Evolutionary conservation across 2,888 invertebrate species (phyloP), one percentile per base, ranked within the genome.

Genomic region (Leptopilina drosophilae): DNA sequence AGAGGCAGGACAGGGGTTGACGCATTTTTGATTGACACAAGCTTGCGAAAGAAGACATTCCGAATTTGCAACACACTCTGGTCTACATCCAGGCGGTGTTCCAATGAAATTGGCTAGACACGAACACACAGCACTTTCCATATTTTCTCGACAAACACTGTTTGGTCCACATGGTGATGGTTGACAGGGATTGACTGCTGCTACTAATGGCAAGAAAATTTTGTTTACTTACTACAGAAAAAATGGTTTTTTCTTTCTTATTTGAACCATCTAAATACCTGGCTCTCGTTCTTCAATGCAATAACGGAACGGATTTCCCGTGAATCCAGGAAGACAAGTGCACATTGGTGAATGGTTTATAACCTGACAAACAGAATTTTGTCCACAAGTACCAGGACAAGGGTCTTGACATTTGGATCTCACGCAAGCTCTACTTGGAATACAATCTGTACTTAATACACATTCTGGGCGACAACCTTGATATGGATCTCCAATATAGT

Each of bases 71-170:
- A 92, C 89, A 84, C 93, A 93, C 82, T 93, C 93, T 0, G 92
- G 92, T 64, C 91, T 86, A 82, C 93, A 93, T 64, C 87, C 87
- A 64, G 96, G 96, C 53, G 97, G 96, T 67, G 95, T 94, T 77
- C 97, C 97, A 84, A 95, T 93, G 87, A 95, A 97, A 87, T 95
- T 95, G 75, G 91, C 94, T 94, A 95, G 94, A 89, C 97, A 97
- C 77, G 96, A 95, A 91, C 97, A 97, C 75, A 96, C 95, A 75
- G 96, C 96, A 87, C 95, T 95, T n/a, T 93, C 94, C 88, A 96
- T 90, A 6, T 87, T 87, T 8, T 89, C 88, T 64, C 87, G 86
- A 81, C 92, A 92, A 78, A 89, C 87, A n/a, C 92, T 91, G 87
- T 95, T 94, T 3, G 94, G 93, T 59, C 95, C 96, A 89, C 96